Conservation (phyloP, 2,113 vertebrate species). For the Thryonomys swinderianus region DNA sequence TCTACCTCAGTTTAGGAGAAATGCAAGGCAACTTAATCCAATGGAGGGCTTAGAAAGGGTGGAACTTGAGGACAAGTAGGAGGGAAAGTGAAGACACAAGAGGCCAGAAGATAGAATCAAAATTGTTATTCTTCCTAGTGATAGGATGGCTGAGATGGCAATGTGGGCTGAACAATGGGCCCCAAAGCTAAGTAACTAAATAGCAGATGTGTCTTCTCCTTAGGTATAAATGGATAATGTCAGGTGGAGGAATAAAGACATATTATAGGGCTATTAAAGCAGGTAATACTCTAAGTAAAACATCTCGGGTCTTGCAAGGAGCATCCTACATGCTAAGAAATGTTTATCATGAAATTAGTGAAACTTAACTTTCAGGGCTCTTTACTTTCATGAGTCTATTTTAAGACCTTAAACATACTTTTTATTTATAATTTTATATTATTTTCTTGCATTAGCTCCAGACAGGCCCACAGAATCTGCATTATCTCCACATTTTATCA, state of each 20-base stretch:
- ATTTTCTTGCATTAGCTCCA: conserved; percentile 11
- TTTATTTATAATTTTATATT: conserved; percentile 7
- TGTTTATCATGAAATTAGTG: conserved; percentile 30
- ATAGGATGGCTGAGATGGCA: background rate
- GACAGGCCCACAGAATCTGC: conserved; percentile 2
- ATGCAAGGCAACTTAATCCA: background rate
- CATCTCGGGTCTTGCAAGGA: background rate
- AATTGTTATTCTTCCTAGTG: background rate
- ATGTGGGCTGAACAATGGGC: background rate
- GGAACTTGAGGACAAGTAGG: background rate
- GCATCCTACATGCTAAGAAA: background rate
- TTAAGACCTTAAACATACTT: background rate
- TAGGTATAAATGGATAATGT: background rate
- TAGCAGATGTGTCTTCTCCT: background rate
- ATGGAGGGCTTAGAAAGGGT: background rate
- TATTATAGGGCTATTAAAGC: background rate
- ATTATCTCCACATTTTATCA: background rate
- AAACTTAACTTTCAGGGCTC: background rate
- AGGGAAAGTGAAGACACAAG: background rate
- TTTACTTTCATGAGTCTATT: background rate
- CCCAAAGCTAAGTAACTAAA: background rate
- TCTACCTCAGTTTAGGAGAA: background rate
- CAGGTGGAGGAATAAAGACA: accelerated
- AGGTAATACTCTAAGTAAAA: background rate
- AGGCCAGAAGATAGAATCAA: background rate